A percentile compares a stretch with the other conserved stretches of the same genome.
Conservation (phyloP, 2,888 invertebrate species). For the Lasioglossum villosulum region DNA sequence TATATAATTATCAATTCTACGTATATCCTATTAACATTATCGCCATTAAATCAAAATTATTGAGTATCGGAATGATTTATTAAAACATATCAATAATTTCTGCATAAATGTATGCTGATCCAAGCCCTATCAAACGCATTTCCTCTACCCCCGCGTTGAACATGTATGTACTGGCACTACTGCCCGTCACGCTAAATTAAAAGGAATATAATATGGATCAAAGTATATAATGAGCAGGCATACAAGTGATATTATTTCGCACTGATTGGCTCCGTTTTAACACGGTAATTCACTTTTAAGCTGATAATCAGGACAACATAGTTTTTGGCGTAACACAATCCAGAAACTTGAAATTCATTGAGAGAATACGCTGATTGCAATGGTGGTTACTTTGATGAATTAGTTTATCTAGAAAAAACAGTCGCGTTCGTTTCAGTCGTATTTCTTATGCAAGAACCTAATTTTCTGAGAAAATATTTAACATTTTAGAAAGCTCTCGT, state of each 20-base stretch:
- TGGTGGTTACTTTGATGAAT: no score
- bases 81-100: not conserved
- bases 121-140: not conserved
- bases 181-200: slow-evolving; percentile 18
- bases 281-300: not conserved
- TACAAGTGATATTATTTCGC: slow-evolving; percentile 60
- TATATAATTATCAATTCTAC: slow-evolving; percentile 37
- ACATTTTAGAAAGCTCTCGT: not conserved
- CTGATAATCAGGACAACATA: no score
- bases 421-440: no score
- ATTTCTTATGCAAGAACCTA: no score
- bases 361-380: no score
- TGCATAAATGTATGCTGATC: not conserved
- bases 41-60: slow-evolving; percentile 36
- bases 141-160: not conserved
- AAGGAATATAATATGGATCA: slow-evolving; percentile 62
- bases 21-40: not conserved
- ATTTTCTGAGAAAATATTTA: not conserved
- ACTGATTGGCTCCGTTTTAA: slow-evolving; percentile 65
- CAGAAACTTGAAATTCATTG: no score
- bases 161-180: not conserved
- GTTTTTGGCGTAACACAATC: no score
- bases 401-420: no score
- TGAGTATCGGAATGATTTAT: not conserved
- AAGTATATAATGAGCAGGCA: slow-evolving; percentile 51